These are phyloP conservation scores for Spongilla lacustris DNA, from an alignment of 37 sponge, comb jelly and placozoan genomes.

Conservation along the genomic window DNA sequence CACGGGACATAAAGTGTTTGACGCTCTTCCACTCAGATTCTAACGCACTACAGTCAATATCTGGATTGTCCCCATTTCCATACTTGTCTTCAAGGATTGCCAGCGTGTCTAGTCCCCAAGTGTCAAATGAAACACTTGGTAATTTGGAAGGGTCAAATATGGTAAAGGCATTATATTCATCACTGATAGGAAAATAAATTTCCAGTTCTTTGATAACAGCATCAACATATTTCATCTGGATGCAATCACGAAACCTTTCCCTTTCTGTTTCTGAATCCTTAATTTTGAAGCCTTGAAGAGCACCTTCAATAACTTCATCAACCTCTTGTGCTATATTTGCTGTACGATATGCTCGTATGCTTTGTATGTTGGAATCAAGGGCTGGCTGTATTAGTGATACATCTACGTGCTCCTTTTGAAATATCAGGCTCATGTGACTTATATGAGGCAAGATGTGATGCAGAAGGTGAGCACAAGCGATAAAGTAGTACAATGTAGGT, in stretches of 20 bases:
- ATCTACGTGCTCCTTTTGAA: slow-evolving; percentile 37
- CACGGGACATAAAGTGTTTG: background rate
- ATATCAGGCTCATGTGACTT: slow-evolving; percentile 8
- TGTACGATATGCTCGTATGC: background rate
- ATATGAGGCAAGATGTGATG: slow-evolving; percentile 26
- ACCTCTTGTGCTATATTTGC: background rate
- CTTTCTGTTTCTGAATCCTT: background rate
- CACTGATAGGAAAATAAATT: slow-evolving; percentile 8
- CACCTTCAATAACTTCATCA: background rate
- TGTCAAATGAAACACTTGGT: slow-evolving; percentile 19
- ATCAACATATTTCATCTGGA: slow-evolving; percentile 5
- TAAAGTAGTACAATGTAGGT: slow-evolving; percentile 25
- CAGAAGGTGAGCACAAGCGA: slow-evolving; percentile 19
- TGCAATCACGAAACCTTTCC: background rate
- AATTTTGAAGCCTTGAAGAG: slow-evolving; percentile 18
- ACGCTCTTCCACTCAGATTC: slow-evolving; percentile 19
- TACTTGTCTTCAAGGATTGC: background rate
- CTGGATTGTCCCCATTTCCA: slow-evolving; percentile 5
- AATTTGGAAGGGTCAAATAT: slow-evolving; percentile 18
- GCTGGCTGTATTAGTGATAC: background rate
- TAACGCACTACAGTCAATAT: background rate
- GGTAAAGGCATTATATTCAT: slow-evolving; percentile 16
- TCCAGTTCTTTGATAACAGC: slow-evolving; percentile 20
- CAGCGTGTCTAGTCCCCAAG: slow-evolving; percentile 12
- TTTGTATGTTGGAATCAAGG: background rate